Conservation (phyloP, 2,113 vertebrate species). For the Atherinomorus stipes region DNA sequence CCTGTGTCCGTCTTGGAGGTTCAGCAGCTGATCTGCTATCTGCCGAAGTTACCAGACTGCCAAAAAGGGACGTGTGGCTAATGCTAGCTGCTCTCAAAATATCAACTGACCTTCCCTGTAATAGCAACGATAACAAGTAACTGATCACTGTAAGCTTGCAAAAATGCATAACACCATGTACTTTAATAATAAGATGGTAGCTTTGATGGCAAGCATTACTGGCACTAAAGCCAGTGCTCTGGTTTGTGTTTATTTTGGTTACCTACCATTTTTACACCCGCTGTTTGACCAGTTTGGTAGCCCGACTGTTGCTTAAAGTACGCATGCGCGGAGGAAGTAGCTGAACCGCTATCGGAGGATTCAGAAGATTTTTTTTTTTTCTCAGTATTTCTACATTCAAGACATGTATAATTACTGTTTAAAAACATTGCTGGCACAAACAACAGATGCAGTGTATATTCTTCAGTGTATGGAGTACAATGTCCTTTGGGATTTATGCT, state of each 20-base stretch:
- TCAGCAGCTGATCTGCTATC: slow-evolving; percentile 32
- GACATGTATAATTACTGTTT: background rate
- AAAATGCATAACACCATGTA: slow-evolving; percentile 35
- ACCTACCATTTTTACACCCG: slow-evolving; percentile 89
- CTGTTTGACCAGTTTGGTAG: slow-evolving; percentile 85
- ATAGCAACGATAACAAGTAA: slow-evolving; percentile 61
- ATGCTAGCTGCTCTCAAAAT: slow-evolving; percentile 84
- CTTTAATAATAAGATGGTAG: slow-evolving; percentile 21
- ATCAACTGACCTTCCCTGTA: slow-evolving; percentile 86
- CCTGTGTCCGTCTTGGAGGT: slow-evolving; percentile 21
- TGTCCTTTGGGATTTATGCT: background rate
- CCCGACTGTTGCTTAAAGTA: slow-evolving; percentile 72
- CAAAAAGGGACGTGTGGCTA: slow-evolving; percentile 85
- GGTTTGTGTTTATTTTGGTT: slow-evolving; percentile 82
- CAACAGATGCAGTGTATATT: background rate
- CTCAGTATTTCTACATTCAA: background rate
- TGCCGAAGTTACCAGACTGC: slow-evolving; percentile 66
- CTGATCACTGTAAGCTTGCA: slow-evolving; percentile 41
- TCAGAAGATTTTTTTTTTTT: slow-evolving; percentile 4
- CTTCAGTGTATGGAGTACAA: background rate
- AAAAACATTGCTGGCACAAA: background rate
- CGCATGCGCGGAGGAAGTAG: slow-evolving; percentile 80
- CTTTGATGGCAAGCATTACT: background rate
- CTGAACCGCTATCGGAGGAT: slow-evolving; percentile 28
- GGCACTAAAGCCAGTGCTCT: slow-evolving; percentile 33